A percentile compares a stretch with the other conserved stretches of the same genome.
Conservation (phyloP, 1,140 invertebrate species). For the Drosophila sp. region DNA sequence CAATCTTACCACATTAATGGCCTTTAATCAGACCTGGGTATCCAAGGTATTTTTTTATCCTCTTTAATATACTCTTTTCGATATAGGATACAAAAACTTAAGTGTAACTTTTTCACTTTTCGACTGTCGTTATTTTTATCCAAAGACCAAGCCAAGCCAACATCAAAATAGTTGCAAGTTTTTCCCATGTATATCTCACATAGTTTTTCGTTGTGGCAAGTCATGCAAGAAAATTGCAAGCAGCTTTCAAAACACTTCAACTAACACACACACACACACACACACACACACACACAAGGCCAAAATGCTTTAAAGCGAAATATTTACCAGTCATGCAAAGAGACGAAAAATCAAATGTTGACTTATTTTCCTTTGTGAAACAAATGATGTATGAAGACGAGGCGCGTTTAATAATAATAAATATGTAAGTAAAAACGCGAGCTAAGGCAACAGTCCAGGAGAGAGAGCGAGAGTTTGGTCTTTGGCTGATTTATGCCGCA, state of each 20-base stretch:
- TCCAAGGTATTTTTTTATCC: no score
- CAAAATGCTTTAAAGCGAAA: slow-evolving; percentile 47
- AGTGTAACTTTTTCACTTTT: neutral
- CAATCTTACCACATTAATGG: no score
- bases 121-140: neutral
- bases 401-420: slow-evolving; percentile 48
- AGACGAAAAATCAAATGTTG: slow-evolving; percentile 28
- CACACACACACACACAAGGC: slow-evolving; percentile 38
- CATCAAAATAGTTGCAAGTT: slow-evolving; percentile 55
- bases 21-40: no score
- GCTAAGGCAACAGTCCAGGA: slow-evolving; percentile 40
- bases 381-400: slow-evolving; percentile 26
- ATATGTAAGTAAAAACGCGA: slow-evolving; percentile 33
- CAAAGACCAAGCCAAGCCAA: slow-evolving; percentile 23
- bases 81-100: neutral
- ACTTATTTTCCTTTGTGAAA: slow-evolving; percentile 14
- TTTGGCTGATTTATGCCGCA: slow-evolving; percentile 74
- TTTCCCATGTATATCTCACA: neutral
- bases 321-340: slow-evolving; percentile 34
- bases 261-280: slow-evolving; percentile 10
- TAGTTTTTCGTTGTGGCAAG: slow-evolving; percentile 23
- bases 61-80: no score
- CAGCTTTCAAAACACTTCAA: slow-evolving; percentile 47
- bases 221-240: slow-evolving; percentile 66
- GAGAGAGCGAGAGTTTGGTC: slow-evolving; percentile 55